These are phyloP conservation scores for Hirudo medicinalis DNA, from an alignment of 1,140 invertebrate genomes.

Conservation along the genomic window DNA sequence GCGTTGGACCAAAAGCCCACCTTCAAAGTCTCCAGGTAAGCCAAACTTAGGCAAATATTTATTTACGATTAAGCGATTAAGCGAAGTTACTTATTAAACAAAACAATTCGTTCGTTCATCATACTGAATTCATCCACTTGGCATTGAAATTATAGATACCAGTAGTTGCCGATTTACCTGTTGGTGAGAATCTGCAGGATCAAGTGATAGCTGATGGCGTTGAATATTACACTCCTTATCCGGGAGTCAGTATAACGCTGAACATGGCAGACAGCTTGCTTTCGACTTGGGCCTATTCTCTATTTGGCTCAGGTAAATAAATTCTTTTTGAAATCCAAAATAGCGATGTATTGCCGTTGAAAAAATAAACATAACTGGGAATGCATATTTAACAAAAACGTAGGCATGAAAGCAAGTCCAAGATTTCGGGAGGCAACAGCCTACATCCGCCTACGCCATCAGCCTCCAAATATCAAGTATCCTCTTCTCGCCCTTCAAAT, in stretches of 20 bases:
- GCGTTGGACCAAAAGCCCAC: conserved; percentile 62
- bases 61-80: no score
- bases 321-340: background rate
- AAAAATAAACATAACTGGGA: background rate
- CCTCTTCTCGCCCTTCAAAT: conserved; percentile 21
- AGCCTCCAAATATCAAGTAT: conserved; percentile 24
- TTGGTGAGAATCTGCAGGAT: conserved; percentile 35
- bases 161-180: conserved; percentile 38
- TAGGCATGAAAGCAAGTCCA: conserved; percentile 23
- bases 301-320: conserved; percentile 22
- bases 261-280: conserved; percentile 21
- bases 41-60: no score
- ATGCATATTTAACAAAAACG: background rate
- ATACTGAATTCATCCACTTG: no score
- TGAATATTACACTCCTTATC: conserved; percentile 20
- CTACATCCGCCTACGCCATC: conserved; percentile 22
- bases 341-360: background rate
- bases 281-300: conserved; percentile 20
- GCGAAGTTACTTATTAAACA: background rate
- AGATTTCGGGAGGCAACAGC: conserved; percentile 21
- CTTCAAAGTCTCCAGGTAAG: conserved; percentile 48
- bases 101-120: background rate
- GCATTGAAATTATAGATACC: conserved; percentile 16
- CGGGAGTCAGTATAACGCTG: conserved; percentile 19
- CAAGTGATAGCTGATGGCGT: conserved; percentile 22